Conservation (phyloP, 2,113 vertebrate species). For the Daboia siamensis region DNA sequence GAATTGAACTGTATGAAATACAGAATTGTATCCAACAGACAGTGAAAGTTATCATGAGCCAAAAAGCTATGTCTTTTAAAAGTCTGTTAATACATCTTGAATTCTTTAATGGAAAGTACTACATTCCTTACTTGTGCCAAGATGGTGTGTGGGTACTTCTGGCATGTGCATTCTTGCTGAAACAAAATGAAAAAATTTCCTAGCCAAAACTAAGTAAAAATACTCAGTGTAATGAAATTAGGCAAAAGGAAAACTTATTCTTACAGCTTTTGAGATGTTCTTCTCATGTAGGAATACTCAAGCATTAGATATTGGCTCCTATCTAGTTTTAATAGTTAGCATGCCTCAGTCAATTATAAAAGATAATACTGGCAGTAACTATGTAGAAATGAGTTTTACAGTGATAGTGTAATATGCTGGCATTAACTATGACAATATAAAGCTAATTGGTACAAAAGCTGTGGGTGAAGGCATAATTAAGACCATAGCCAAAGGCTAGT, state of each 20-base stretch:
- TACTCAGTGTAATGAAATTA: neutral
- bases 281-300: neutral
- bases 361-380: neutral
- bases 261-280: neutral
- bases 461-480: neutral
- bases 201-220: neutral
- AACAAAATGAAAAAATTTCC: neutral
- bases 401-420: neutral
- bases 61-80: neutral
- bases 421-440: neutral
- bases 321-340: neutral
- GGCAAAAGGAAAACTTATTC: neutral
- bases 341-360: neutral
- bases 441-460: neutral
- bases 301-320: neutral
- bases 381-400: neutral
- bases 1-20: neutral
- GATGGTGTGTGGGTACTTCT: neutral
- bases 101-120: neutral
- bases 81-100: neutral
- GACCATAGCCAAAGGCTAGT: neutral
- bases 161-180: neutral
- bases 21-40: neutral
- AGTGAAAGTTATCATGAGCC: neutral
- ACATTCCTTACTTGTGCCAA: neutral